Conservation (phyloP, 2,888 invertebrate genomes). For the Zygogramma bicolorata region DNA sequence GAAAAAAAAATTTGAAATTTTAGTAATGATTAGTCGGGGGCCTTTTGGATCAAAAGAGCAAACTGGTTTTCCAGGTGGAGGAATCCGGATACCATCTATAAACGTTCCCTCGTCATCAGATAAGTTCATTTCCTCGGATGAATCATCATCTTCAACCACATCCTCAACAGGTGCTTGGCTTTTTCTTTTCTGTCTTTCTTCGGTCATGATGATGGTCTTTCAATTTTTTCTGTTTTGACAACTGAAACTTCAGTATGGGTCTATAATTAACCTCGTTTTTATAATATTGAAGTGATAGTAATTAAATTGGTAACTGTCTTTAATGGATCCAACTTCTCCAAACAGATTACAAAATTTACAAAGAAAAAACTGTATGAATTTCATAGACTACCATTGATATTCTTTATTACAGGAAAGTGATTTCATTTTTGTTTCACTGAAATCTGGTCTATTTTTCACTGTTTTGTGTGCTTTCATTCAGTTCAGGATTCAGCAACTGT, state of each 20-base stretch:
- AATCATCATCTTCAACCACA: conserved; percentile 11
- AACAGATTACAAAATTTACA: too few species aligned
- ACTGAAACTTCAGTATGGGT: not conserved
- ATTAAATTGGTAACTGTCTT: too few species aligned
- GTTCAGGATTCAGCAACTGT: too few species aligned
- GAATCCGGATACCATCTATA: conserved; percentile 83
- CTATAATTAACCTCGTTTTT: too few species aligned
- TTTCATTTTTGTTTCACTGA: too few species aligned
- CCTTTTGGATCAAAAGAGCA: conserved; percentile 77
- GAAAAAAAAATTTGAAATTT: conserved; percentile 93
- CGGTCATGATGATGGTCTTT: conserved; percentile 1
- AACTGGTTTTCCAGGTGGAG: conserved; percentile 79
- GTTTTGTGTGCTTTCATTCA: too few species aligned
- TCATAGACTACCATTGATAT: too few species aligned
- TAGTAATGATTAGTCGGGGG: conserved; percentile 89
- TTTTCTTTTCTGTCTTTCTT: not conserved
- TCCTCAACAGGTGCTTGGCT: not conserved
- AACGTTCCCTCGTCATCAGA: conserved; percentile 77
- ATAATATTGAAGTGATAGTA: too few species aligned
- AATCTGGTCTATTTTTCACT: too few species aligned
- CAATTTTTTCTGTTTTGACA: not conserved
- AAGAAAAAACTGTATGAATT: too few species aligned
- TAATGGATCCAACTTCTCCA: too few species aligned
- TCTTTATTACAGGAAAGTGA: too few species aligned
- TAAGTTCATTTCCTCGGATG: conserved; percentile 47